Conservation (phyloP, 2,797 vertebrate genomes). For the Gallinago solitaria region DNA sequence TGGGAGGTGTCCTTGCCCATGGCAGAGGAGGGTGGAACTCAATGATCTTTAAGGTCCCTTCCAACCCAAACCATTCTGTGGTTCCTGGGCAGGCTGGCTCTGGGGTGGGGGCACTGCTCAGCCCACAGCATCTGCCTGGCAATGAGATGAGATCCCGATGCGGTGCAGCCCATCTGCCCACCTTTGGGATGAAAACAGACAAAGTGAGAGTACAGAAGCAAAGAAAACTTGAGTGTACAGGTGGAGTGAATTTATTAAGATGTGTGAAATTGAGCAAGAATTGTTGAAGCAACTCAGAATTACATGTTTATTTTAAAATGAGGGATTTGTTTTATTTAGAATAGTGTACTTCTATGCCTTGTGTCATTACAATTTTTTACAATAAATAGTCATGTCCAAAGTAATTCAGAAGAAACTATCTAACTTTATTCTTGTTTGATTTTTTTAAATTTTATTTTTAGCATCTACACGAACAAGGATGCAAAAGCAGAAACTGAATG, state of each 20-base stretch:
- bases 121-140: background rate
- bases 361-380: background rate
- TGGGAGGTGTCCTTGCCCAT: no score
- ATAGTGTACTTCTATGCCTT: background rate
- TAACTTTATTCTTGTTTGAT: background rate
- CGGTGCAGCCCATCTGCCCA: rapidly evolving
- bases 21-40: no score
- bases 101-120: background rate
- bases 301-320: background rate
- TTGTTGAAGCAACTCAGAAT: background rate
- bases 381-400: background rate
- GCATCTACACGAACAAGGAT: constrained; percentile 93
- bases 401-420: background rate
- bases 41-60: no score
- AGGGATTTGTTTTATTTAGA: background rate
- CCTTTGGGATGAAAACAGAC: background rate
- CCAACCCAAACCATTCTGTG: no score
- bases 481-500: constrained; percentile 95
- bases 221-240: background rate
- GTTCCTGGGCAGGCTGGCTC: background rate
- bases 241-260: background rate
- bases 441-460: constrained; percentile 51
- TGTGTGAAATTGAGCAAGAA: background rate
- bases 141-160: rapidly evolving
- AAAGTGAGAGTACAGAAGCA: background rate